Percentiles rank a stretch among this genome's conserved stretches.
phyloP scores from a whole-genome alignment of 2,113 vertebrate species.

The Dipodomys stephensi region DNA sequence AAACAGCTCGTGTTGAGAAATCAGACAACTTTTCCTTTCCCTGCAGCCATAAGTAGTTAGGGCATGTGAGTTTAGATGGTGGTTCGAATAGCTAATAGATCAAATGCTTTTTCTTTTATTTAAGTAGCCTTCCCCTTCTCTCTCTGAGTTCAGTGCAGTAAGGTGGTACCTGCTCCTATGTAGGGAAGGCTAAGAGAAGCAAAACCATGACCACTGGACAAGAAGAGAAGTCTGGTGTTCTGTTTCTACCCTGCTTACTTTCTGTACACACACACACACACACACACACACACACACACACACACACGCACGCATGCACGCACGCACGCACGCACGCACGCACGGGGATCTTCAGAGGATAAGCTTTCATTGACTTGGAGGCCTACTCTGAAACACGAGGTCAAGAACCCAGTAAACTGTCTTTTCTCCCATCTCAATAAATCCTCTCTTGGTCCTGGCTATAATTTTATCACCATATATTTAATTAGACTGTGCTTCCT shows the following conservation, averaged over 20 bases:
- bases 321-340: no score
- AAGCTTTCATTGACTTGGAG: not conserved
- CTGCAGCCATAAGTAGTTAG: not conserved
- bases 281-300: no score
- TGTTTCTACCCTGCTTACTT: not conserved
- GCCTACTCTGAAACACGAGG: not conserved
- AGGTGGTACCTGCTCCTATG: not conserved
- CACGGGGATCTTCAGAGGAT: not conserved
- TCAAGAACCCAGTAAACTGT: not conserved
- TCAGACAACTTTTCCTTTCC: conserved; percentile 29
- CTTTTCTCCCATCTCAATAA: conserved; percentile 32
- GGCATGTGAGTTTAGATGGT: not conserved
- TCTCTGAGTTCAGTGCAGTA: not conserved
- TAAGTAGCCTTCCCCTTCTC: not conserved
- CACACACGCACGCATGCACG: no score
- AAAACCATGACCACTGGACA: not conserved
- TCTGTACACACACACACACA: not conserved
- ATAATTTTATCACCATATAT: conserved; percentile 65
- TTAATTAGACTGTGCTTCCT: conserved; percentile 74
- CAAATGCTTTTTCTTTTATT: not conserved
- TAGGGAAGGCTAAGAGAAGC: not conserved
- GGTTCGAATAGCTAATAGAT: not conserved
- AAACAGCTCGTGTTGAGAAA: conserved; percentile 14
- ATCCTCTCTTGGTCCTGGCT: conserved; percentile 52
- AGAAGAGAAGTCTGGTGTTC: not conserved